Conservation (phyloP, 2,888 invertebrate genomes). For the Lysandra coridon region DNA sequence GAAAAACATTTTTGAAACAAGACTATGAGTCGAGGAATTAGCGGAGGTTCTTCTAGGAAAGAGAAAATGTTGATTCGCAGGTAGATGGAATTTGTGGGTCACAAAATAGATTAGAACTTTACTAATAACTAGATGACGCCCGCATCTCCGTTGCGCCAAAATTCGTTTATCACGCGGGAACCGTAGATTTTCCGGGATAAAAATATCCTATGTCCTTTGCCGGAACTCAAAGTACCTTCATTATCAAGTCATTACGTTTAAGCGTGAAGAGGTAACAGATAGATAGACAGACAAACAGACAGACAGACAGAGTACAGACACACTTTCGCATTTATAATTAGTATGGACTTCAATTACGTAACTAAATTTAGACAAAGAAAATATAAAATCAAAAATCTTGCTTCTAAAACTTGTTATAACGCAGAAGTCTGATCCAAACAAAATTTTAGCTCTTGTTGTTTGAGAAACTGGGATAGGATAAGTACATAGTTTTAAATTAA, state of each 20-base stretch:
- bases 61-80: background rate
- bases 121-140: background rate
- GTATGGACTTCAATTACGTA: background rate
- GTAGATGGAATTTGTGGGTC: background rate
- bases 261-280: no score
- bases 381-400: slow-evolving; percentile 2
- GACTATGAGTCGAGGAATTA: background rate
- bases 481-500: background rate
- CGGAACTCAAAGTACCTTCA: no score
- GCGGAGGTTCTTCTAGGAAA: background rate
- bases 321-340: no score
- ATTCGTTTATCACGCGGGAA: no score
- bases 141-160: no score
- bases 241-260: no score
- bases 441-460: background rate
- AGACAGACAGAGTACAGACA: no score
- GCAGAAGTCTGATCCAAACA: background rate
- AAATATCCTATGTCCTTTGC: no score
- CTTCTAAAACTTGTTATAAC: slow-evolving; percentile 6
- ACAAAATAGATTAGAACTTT: background rate
- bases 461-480: background rate
- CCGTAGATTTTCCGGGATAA: no score
- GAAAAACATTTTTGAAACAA: background rate
- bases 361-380: background rate
- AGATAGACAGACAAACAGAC: no score